Conservation (phyloP, 2,797 vertebrate genomes). For the Orestias chungarensis region DNA sequence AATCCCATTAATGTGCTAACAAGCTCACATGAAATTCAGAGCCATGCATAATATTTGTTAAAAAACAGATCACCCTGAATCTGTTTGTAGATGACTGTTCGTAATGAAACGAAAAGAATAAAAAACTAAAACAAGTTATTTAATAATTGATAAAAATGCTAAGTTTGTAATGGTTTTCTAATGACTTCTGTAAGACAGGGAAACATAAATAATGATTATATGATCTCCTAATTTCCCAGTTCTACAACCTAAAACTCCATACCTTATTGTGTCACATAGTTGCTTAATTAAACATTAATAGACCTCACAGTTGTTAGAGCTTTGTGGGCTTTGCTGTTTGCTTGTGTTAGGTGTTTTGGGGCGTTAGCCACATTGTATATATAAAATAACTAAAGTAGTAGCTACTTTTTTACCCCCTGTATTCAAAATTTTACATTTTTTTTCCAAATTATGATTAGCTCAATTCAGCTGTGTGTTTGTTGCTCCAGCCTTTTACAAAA, state of each 20-base stretch:
- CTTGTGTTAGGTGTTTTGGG: background rate
- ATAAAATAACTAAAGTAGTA: background rate
- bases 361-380: background rate
- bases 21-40: constrained; percentile 31
- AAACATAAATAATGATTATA: background rate
- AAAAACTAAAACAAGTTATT: background rate
- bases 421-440: background rate
- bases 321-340: background rate
- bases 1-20: constrained; percentile 59
- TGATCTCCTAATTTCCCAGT: background rate
- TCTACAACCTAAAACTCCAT: too few species aligned
- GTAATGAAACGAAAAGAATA: background rate
- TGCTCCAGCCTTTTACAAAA: too few species aligned
- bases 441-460: background rate
- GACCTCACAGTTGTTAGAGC: too few species aligned
- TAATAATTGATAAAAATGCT: background rate
- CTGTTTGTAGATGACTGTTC: background rate
- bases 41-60: constrained; percentile 16
- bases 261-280: too few species aligned
- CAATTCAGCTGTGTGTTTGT: background rate
- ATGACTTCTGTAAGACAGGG: background rate
- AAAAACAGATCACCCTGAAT: constrained; percentile 6
- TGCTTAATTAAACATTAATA: too few species aligned
- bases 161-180: background rate
- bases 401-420: background rate